Percentiles rank a stretch among this genome's conserved stretches.
These are phyloP conservation scores for Pelosia muscerda DNA, from an alignment of 2,888 invertebrate genomes.

Conservation along the genomic window DNA sequence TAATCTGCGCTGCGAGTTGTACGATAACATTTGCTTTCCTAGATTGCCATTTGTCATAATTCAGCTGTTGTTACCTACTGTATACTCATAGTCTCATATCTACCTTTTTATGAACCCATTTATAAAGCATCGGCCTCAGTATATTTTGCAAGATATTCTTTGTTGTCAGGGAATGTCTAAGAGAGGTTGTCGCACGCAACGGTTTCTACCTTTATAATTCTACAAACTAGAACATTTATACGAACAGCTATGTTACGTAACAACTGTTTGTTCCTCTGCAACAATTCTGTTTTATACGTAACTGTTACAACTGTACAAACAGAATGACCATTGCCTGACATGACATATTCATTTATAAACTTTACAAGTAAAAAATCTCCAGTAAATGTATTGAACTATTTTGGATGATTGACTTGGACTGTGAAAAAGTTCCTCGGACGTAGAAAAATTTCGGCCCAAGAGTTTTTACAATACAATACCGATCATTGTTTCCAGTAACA, in stretches of 20 bases:
- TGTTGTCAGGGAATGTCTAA: slow-evolving; percentile 65
- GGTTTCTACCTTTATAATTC: slow-evolving; percentile 61
- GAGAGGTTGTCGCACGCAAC: slow-evolving; percentile 68
- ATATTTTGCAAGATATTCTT: slow-evolving; percentile 65
- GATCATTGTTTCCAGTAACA: slow-evolving; percentile 51
- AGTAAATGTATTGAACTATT: slow-evolving; percentile 49
- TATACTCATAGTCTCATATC: slow-evolving; percentile 24
- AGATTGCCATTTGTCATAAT: slow-evolving; percentile 50
- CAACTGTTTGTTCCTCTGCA: slow-evolving; percentile 36
- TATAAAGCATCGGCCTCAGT: slow-evolving; percentile 60
- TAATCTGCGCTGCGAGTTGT: slow-evolving; percentile 25
- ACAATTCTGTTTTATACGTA: too few species aligned
- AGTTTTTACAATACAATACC: slow-evolving; percentile 55
- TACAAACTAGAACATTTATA: slow-evolving; percentile 48
- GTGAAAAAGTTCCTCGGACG: slow-evolving; percentile 32
- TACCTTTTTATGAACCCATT: slow-evolving; percentile 54
- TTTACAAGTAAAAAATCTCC: slow-evolving; percentile 23
- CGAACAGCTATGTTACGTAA: slow-evolving; percentile 62
- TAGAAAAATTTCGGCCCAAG: slow-evolving; percentile 48
- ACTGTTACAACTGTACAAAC: too few species aligned
- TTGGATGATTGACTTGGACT: slow-evolving; percentile 14
- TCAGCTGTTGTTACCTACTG: slow-evolving; percentile 23
- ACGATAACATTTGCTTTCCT: slow-evolving; percentile 48
- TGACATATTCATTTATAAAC: background rate
- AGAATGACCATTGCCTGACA: background rate